Evolutionary conservation across 2,888 invertebrate species (phyloP).

Genomic region (Phanerotoma sp.): DNA sequence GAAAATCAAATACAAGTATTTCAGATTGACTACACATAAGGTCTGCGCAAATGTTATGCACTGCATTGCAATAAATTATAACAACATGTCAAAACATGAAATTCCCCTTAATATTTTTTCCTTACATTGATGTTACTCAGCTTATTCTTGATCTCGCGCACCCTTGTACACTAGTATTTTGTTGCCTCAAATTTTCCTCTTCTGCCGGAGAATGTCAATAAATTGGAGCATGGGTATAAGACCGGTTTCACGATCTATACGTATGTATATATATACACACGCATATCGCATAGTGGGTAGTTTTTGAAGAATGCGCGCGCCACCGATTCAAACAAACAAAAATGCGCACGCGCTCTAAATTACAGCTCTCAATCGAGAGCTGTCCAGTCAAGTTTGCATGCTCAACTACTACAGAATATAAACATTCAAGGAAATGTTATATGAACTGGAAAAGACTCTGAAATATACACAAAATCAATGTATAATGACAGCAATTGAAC

Average conservation of each 20-base stretch:
- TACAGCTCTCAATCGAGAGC: too few relatives aligned
- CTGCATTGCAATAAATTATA: not conserved
- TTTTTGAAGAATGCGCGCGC: constrained; percentile 25
- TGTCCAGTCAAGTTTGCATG: not conserved
- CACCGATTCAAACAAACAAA: not conserved
- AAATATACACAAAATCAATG: constrained; percentile 8
- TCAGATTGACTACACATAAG: too few relatives aligned
- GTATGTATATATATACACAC: not conserved
- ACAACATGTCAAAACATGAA: not conserved
- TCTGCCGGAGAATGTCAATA: constrained; percentile 47
- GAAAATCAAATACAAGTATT: too few relatives aligned
- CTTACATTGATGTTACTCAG: constrained; percentile 5
- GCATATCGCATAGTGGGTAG: too few relatives aligned
- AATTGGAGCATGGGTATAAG: constrained; percentile 50
- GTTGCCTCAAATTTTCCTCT: constrained; percentile 19
- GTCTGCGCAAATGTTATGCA: not conserved
- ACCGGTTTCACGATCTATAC: too few relatives aligned
- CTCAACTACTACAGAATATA: not conserved
- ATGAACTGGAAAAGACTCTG: not conserved
- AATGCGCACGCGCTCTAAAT: too few relatives aligned
- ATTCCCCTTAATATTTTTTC: not conserved
- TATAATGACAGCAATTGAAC: constrained; percentile 7
- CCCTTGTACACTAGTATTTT: constrained; percentile 9
- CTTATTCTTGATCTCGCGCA: constrained; percentile 5
- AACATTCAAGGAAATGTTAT: not conserved